A percentile compares a stretch with the other conserved stretches of the same genome.
phyloP scores from a whole-genome alignment of 1,140 invertebrate species.

The Mercenaria mercenaria region DNA sequence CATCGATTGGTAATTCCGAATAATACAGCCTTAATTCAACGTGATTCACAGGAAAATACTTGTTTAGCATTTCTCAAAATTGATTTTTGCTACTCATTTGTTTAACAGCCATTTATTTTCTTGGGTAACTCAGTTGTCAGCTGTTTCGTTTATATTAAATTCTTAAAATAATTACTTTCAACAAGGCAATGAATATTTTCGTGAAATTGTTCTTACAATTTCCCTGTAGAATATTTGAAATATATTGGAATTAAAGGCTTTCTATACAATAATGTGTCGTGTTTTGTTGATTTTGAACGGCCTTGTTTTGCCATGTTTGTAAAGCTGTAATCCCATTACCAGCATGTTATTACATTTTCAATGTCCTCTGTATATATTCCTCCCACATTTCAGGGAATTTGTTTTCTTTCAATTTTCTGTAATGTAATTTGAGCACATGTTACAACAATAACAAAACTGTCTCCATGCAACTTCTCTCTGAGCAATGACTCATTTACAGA shows the following conservation, averaged over 20 bases:
- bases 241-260: too few species aligned
- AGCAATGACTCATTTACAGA: conserved; percentile 13
- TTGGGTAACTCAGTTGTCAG: not conserved
- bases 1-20: conserved; percentile 57
- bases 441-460: conserved; percentile 25
- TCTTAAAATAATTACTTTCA: not conserved
- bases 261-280: too few species aligned
- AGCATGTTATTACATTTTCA: conserved; percentile 22
- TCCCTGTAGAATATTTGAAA: too few species aligned
- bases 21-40: conserved; percentile 18
- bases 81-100: conserved; percentile 6
- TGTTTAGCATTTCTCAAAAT: not conserved
- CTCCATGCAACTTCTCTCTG: not conserved
- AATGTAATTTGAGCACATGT: conserved; percentile 45
- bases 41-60: conserved; percentile 37
- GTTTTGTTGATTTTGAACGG: too few species aligned
- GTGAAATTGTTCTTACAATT: too few species aligned
- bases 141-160: not conserved
- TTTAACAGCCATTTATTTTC: conserved; percentile 8
- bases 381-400: not conserved
- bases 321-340: not conserved
- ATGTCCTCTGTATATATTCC: not conserved
- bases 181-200: too few species aligned
- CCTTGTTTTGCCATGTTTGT: too few species aligned
- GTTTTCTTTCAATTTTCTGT: conserved; percentile 48